Evolutionary conservation across 2,797 vertebrate species (phyloP).

Genomic region (Sciaenops ocellatus): DNA sequence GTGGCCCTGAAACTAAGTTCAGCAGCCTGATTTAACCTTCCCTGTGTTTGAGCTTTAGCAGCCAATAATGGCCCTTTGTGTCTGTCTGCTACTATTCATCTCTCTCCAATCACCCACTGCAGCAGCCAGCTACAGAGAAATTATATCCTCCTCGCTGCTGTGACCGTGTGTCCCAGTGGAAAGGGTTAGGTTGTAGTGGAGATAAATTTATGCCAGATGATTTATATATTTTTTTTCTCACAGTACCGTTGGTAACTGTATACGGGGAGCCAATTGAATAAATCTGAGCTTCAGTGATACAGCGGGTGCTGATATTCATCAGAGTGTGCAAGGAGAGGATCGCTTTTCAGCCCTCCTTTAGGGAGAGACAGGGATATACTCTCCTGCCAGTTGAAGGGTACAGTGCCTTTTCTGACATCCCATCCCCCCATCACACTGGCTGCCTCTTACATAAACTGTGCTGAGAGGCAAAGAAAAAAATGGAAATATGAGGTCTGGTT

Average conservation of each 20-base stretch:
- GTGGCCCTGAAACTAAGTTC: constrained; percentile 12
- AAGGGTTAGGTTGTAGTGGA: constrained; percentile 20
- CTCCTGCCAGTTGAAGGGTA: constrained; percentile 56
- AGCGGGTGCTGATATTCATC: constrained; percentile 56
- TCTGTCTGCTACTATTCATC: constrained; percentile 14
- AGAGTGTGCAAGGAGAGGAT: constrained; percentile 52
- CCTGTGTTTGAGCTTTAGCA: constrained; percentile 19
- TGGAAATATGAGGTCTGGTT: constrained; percentile 39
- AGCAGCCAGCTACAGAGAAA: constrained; percentile 27
- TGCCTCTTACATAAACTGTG: constrained; percentile 50
- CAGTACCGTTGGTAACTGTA: constrained; percentile 30
- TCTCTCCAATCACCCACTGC: constrained; percentile 27
- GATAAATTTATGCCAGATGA: constrained; percentile 48
- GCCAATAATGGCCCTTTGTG: constrained; percentile 22
- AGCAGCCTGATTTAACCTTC: constrained; percentile 20
- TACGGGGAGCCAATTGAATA: constrained; percentile 56
- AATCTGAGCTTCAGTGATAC: constrained; percentile 53
- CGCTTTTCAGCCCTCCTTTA: constrained; percentile 56
- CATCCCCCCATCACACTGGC: constrained; percentile 46
- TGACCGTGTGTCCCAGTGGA: constrained; percentile 23
- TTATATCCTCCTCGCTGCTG: constrained; percentile 27
- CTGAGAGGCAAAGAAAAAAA: constrained; percentile 45
- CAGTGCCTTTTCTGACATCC: constrained; percentile 43
- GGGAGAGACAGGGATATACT: constrained; percentile 53
- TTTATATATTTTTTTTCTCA: neutral